phyloP scores from a whole-genome alignment of 2,797 vertebrate species.

The Liasis olivaceus region DNA sequence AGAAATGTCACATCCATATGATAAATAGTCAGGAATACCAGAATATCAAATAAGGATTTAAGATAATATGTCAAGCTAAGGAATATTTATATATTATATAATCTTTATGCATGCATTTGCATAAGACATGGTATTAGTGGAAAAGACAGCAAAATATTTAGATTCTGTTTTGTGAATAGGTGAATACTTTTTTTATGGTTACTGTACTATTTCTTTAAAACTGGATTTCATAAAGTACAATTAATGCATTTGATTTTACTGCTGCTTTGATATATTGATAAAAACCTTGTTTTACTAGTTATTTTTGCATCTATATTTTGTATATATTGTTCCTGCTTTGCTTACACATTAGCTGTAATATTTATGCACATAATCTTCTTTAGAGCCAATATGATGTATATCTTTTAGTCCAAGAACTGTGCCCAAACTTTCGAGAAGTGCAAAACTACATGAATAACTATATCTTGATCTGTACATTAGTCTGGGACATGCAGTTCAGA shows the following conservation, averaged over 20 bases:
- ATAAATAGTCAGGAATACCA: background rate
- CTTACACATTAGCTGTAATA: background rate
- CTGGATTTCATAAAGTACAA: background rate
- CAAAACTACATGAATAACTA: background rate
- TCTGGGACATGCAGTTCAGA: background rate
- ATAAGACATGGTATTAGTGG: background rate
- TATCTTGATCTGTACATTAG: background rate
- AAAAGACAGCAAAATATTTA: background rate
- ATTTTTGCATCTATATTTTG: background rate
- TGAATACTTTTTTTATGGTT: background rate
- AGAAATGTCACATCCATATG: background rate
- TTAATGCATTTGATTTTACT: background rate
- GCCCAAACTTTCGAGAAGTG: background rate
- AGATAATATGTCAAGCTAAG: background rate
- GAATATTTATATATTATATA: background rate
- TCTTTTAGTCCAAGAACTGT: background rate
- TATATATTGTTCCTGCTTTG: background rate
- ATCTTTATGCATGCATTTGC: background rate
- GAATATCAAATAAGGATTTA: conserved; percentile 1
- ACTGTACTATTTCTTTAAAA: background rate
- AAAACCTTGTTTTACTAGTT: background rate
- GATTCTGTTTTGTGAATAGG: background rate
- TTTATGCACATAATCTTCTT: background rate
- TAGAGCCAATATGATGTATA: background rate
- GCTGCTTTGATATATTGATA: background rate